Evolutionary conservation across 2,113 vertebrate genomes (phyloP).

Genomic region (Proteles cristata): DNA sequence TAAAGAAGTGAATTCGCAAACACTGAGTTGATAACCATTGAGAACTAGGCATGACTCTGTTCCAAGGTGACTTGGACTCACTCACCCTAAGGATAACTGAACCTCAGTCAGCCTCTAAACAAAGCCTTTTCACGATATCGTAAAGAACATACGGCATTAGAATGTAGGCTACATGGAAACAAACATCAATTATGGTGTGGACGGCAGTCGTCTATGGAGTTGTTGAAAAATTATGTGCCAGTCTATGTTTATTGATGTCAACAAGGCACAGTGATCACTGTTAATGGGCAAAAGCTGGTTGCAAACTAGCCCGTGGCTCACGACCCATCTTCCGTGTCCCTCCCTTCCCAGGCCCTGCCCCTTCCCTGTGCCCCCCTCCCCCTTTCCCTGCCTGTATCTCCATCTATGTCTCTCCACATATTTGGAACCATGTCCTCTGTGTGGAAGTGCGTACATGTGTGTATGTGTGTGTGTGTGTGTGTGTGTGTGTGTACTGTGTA

Average conservation of each 20-base stretch:
- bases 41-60: not conserved
- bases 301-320: not conserved
- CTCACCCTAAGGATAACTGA: not conserved
- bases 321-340: rapidly evolving
- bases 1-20: not conserved
- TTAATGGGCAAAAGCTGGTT: not conserved
- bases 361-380: too few species aligned
- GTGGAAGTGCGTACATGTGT: rapidly evolving
- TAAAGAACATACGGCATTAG: not conserved
- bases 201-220: rapidly evolving
- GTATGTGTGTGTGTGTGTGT: too few species aligned
- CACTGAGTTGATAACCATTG: not conserved
- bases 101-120: not conserved
- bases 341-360: not conserved
- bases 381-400: not conserved
- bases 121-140: too few species aligned
- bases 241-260: not conserved
- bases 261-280: not conserved
- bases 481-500: not conserved
- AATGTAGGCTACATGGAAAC: rapidly evolving
- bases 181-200: rapidly evolving
- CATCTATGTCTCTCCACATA: not conserved
- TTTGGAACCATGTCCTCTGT: not conserved
- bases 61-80: not conserved
- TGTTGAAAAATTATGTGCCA: too few species aligned